phyloP scores from a whole-genome alignment of 2,797 vertebrate species.

The Limnodromus scolopaceus region DNA sequence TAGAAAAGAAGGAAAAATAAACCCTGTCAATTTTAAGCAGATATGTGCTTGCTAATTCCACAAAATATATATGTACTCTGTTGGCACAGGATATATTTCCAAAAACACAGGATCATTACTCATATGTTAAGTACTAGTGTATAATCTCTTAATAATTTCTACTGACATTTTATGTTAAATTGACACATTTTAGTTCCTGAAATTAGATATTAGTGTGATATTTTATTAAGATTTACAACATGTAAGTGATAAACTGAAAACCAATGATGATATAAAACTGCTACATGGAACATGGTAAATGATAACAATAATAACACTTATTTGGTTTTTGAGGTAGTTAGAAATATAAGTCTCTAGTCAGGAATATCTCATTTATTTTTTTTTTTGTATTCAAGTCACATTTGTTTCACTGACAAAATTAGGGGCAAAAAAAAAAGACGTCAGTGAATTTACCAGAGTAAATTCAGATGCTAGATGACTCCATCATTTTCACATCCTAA shows the following conservation, averaged over 20 bases:
- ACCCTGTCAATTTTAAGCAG: background rate
- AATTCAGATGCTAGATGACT: background rate
- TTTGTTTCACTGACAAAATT: background rate
- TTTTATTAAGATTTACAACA: background rate
- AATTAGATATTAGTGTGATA: background rate
- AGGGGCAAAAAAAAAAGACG: background rate
- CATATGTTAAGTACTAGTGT: background rate
- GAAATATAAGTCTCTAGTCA: background rate
- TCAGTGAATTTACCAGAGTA: background rate
- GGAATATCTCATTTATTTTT: background rate
- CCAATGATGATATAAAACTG: background rate
- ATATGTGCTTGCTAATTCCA: background rate
- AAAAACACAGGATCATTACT: background rate
- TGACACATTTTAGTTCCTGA: background rate
- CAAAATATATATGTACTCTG: background rate
- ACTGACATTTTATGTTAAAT: background rate
- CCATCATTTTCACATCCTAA: background rate
- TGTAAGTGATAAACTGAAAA: background rate
- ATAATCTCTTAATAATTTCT: background rate
- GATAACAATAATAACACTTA: background rate
- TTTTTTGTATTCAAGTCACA: background rate
- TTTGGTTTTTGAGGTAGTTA: background rate
- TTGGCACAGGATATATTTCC: background rate
- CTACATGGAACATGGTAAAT: background rate
- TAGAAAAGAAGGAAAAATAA: background rate